Base-by-base conservation (phyloP, 2,113 vertebrate species). In the Corynorhinus townsendii region DNA sequence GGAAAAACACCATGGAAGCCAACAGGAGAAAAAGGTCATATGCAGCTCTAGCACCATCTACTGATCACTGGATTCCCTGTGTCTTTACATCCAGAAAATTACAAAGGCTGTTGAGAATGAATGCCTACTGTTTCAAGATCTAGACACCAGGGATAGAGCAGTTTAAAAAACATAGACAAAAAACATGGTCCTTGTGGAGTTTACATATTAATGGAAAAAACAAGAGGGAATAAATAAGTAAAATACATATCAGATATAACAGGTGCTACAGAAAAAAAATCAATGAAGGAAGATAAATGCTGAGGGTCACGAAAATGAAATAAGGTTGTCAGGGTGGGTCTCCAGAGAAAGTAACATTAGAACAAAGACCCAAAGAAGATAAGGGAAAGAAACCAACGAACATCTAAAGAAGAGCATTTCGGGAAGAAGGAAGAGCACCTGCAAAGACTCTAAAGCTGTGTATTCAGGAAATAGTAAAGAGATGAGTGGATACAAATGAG, bases 41-140 rank as follows among this genome's bases (percentile, higher is more conserved):
- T 79, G 59, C 72, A 15, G 28, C 89, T 96, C 72, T 96, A 88
- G 22, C 45, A 82, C 96, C 96, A 94, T 82, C 97, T 96, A 7
- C 84, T 82, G 97, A 76, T 35, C 75, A 71, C 30, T 75, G n/a
- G 76, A 33, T 86, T 96, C 69, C 68, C 9, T 38, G 4, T 10
- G 11, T 40, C 76, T 33, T 75, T 71, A 82, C 28, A 20, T n/a
- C 28, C 72, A 85, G 24, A 72, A 79, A 82, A 82, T 47, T 47
- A 38, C n/a, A 64, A 64, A 26, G 4, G 4, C n/a, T 11, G 4
- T 66, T 73, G 19, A 11, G n/a, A 76, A 71, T 71, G 22, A 90
- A 47, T 56, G 45, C 8, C 24, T 94, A 54, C 26, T 73, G 22
- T 94, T 68, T 75, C 30, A 69, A 56, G 22, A 72, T 47, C 24